Base-by-base conservation (phyloP, 2,797 vertebrate genomes). In the Epinephelus awoara region DNA sequence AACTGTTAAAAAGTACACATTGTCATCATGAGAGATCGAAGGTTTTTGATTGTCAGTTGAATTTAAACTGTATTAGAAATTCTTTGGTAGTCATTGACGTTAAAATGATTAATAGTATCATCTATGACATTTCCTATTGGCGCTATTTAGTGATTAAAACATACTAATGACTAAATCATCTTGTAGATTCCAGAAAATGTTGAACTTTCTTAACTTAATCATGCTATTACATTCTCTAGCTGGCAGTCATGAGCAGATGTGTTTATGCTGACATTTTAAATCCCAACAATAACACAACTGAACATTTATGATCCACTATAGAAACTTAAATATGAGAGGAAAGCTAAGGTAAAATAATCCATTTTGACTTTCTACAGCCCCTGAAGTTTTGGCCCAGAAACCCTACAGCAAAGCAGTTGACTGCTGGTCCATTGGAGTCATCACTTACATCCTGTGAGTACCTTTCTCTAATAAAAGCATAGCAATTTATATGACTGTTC, bases 361-460 rank as follows among this genome's bases (percentile, higher is more conserved):
- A 6, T 23, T 27, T 25, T 40, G 25, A 59, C 46, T 6, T 25
- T 51, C 1, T 58, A 55, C 88, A 99, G 98, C 98, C 61, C 98
- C 98, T 0, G 98, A 99, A 68, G 97, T 99, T 77, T 90, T 99
- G 57, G 95, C 97, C 14, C 97, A 97, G 95, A 98, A 97, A 79
- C 98, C 97, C 0, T 99, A 99, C 91, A 98, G 96, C 92, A 98
- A 99, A 93, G 96, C 97, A 0, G 97, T 99, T 67, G 98, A 99
- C 85, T 99, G 98, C 94, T 99, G 98, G 98, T 98, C 98, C 54
- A 98, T 99, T 11, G 98, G 98, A 56, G 98, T 99, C 68, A 98
- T 99, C 88, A 96, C 97, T 3, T 99, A 99, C 69, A 98, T 99
- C 85, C 86, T 99, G 98, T 99, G 91, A 98, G 97, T 96, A 64